Evolutionary conservation across 2,797 vertebrate genomes (phyloP).

Genomic region (Falco berigora): DNA sequence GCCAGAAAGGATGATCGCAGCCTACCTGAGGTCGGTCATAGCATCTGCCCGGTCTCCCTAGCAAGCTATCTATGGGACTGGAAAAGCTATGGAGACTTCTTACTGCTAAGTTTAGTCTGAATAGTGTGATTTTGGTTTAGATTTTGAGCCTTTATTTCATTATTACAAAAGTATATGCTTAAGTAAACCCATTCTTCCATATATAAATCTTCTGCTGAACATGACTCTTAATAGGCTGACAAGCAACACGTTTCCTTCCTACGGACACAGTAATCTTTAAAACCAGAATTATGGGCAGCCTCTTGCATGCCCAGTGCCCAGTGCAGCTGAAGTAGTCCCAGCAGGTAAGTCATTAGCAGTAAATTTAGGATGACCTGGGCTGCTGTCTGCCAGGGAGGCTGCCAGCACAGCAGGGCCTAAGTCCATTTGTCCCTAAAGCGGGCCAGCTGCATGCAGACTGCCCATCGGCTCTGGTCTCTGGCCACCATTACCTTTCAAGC

Average conservation of each 20-base stretch:
- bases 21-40: background rate
- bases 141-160: background rate
- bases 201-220: background rate
- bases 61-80: background rate
- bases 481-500: background rate
- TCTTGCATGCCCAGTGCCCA: background rate
- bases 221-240: background rate
- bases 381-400: background rate
- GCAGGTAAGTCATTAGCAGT: background rate
- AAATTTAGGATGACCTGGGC: background rate
- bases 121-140: background rate
- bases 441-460: background rate
- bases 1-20: background rate
- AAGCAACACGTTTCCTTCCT: background rate
- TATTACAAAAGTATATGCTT: background rate
- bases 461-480: background rate
- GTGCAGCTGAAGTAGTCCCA: background rate
- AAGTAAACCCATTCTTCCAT: background rate
- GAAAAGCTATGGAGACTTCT: background rate
- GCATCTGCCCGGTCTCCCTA: background rate
- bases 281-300: background rate
- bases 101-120: background rate
- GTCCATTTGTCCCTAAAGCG: fast-evolving
- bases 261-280: background rate
- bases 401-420: fast-evolving